Evolutionary conservation across 2,888 invertebrate genomes (phyloP), one percentile per base, ranked within the genome.

Genomic region (Cantharis lateralis): DNA sequence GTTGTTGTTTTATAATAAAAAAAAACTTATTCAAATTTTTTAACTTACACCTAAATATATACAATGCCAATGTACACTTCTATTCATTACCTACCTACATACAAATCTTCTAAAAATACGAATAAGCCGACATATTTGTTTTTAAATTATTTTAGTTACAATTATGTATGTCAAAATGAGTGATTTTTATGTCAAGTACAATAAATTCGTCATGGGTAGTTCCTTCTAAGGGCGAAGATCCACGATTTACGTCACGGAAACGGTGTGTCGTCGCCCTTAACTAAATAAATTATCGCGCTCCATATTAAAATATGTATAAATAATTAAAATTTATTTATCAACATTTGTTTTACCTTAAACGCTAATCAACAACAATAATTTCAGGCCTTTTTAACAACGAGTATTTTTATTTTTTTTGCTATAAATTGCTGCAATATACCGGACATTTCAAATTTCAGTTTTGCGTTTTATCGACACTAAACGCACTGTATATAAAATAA

Each of bases 51-150:
- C 77, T 77, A 77, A 18, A 32, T 78, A 78, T 78, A 72, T 78
- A 78, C 78, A 78, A 24, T 72, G 68, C 18, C 70, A 78, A 75
- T 78, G 75, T 78, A 78, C 78, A 78, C 61, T 72, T 74, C 68
- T 68, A 24, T 73, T 28, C n/a, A 28, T 26, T 69, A 28, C 69
- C 69, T 69, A 69, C 24, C 64, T 66, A 66, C 64, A 24, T 66
- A 66, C 64, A 66, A 66, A 66, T 66, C 20, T 20, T 66, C 64
- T 66, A 66, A 20, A 66, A 66, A 66, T 20, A 66, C 24, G 64
- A 66, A 24, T 66, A 66, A 20, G 18, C 20, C 64, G 16, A 24
- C 24, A 48, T 66, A 20, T 66, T 66, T 66, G 18, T 20, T 66
- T 24, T 66, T 63, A 18, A 63, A 63, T 63, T 63, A 20, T 63